A percentile compares a stretch with the other conserved stretches of the same genome.
Conservation (phyloP, 92 coral and sea anemone species). For the Pocillopora grandis region DNA sequence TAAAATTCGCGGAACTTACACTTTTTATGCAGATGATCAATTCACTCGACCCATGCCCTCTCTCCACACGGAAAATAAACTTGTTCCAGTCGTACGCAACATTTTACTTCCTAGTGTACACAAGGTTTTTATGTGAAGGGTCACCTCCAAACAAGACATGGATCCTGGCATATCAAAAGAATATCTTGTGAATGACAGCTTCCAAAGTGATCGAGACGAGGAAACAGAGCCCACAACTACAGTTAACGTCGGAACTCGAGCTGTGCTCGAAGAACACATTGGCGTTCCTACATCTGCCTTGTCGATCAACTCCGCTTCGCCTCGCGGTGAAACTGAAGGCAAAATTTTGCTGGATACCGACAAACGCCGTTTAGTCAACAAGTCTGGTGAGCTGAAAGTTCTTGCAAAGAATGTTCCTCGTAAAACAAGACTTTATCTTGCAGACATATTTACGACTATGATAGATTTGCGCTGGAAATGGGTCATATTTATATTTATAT, state of each 20-base stretch:
- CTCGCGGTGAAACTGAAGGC: constrained; percentile 1
- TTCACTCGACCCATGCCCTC: background rate
- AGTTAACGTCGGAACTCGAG: background rate
- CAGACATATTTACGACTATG: constrained; percentile 83
- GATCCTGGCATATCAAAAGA: constrained; percentile 4
- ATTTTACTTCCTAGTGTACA: background rate
- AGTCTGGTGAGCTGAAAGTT: constrained; percentile 71
- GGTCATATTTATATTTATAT: constrained; percentile 69
- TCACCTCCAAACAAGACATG: background rate
- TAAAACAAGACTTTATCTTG: constrained; percentile 64
- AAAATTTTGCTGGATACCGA: background rate
- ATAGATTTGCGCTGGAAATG: constrained; percentile 87
- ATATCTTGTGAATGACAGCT: background rate
- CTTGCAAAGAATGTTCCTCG: constrained; percentile 68
- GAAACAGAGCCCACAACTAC: background rate
- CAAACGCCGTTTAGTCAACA: constrained; percentile 59
- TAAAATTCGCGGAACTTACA: too few species aligned
- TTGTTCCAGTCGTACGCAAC: background rate
- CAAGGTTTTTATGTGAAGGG: background rate
- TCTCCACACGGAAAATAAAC: background rate
- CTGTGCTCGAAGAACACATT: background rate
- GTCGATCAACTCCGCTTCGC: background rate
- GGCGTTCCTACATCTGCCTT: background rate
- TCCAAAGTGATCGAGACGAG: background rate
- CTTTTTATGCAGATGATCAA: too few species aligned